Evolutionary conservation across 92 coral and sea anemone genomes (phyloP).

Genomic region (Epizoanthus illoricatus): DNA sequence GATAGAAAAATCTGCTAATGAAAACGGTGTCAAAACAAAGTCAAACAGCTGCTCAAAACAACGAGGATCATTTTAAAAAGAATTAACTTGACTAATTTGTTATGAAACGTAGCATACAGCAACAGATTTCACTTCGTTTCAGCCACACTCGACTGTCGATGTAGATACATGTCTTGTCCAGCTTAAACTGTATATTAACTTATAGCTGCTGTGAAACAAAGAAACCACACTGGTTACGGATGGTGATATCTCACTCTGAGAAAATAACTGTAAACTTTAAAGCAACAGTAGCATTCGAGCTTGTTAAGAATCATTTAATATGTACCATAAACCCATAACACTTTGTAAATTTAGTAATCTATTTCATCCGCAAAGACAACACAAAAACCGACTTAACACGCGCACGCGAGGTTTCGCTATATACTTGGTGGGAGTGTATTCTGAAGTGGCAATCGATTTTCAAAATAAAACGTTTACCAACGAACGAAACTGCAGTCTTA

Average conservation of each 20-base stretch:
- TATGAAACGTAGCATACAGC: background rate
- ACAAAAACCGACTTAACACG: background rate
- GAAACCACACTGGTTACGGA: background rate
- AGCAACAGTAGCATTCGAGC: background rate
- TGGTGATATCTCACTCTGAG: background rate
- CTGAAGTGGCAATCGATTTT: background rate
- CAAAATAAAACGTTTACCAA: background rate
- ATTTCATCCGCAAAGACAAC: constrained; percentile 20
- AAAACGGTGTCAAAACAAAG: constrained; percentile 22
- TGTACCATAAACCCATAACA: constrained; percentile 18
- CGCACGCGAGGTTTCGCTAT: constrained; percentile 10
- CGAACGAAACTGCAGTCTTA: background rate
- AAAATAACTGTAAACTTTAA: background rate
- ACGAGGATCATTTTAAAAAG: background rate
- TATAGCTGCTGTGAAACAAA: background rate
- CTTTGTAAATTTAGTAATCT: constrained; percentile 21
- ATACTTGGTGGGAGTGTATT: background rate
- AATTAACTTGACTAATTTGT: background rate
- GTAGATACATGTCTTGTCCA: background rate
- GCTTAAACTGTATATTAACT: background rate
- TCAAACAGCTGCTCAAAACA: background rate
- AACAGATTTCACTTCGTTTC: constrained; percentile 31
- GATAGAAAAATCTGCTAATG: constrained; percentile 12
- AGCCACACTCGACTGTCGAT: constrained; percentile 1
- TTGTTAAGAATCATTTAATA: constrained; percentile 13